Evolutionary conservation across 2,113 vertebrate genomes (phyloP).

Genomic region (Desmodus rotundus): DNA sequence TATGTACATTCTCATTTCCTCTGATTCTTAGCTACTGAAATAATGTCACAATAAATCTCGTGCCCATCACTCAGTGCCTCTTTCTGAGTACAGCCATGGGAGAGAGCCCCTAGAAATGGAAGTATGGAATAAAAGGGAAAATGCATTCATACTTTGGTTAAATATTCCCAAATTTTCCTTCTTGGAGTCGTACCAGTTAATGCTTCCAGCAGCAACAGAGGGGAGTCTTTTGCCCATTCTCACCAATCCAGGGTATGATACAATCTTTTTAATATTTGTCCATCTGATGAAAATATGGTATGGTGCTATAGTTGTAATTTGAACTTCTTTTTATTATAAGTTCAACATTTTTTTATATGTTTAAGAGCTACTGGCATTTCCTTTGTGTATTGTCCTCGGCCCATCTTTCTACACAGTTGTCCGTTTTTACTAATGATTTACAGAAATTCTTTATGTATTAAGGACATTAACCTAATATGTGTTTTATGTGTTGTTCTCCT

Average conservation of each 20-base stretch:
- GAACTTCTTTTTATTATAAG: not conserved
- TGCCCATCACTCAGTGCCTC: not conserved
- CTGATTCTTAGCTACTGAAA: not conserved
- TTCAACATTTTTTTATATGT: not conserved
- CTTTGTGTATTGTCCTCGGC: not conserved
- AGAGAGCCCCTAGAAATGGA: not conserved
- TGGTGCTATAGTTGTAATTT: not conserved
- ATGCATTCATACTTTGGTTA: not conserved
- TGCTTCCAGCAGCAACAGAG: not conserved
- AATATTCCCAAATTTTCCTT: not conserved
- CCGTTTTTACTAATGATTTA: not conserved
- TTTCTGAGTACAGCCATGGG: not conserved
- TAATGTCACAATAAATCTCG: not conserved
- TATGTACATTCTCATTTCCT: not conserved
- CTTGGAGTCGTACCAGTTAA: not conserved
- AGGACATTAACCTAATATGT: not conserved
- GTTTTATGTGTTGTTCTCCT: not conserved
- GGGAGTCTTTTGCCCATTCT: not conserved
- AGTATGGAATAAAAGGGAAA: not conserved
- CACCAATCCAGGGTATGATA: not conserved
- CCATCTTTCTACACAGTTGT: not conserved
- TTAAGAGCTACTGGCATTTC: not conserved
- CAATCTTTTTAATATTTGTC: not conserved
- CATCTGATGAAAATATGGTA: not conserved
- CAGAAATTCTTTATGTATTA: slow-evolving; percentile 3